phyloP scores from a whole-genome alignment of 1,140 invertebrate genomes.

The Platorchestia sp. region DNA sequence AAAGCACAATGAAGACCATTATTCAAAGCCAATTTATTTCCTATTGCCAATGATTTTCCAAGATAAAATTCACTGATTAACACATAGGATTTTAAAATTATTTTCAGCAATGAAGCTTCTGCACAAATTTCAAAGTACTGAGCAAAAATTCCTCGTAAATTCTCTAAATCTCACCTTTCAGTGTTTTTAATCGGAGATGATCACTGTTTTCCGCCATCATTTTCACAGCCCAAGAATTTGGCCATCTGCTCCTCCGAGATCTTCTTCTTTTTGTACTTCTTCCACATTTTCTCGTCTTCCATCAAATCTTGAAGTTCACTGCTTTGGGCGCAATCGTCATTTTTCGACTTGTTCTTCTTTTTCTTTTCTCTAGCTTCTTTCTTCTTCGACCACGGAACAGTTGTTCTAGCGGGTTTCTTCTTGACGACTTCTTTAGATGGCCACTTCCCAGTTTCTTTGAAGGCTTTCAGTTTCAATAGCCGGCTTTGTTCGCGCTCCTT shows the following conservation, averaged over 20 bases:
- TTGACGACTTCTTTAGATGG: conserved; percentile 77
- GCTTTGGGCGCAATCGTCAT: conserved; percentile 71
- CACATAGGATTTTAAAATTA: too few relatives aligned
- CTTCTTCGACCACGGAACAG: conserved; percentile 81
- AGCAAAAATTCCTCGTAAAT: background rate
- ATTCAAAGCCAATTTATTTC: too few relatives aligned
- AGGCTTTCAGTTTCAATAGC: conserved; percentile 80
- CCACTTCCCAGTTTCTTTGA: conserved; percentile 83
- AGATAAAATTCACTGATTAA: too few relatives aligned
- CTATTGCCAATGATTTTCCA: too few relatives aligned
- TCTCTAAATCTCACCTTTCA: background rate
- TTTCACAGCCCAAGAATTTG: conserved; percentile 62
- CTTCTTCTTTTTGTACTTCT: conserved; percentile 91
- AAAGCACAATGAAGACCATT: too few relatives aligned
- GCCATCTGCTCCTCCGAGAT: conserved; percentile 69
- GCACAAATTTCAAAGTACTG: too few relatives aligned
- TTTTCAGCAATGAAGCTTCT: too few relatives aligned
- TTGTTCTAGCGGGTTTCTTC: conserved; percentile 74
- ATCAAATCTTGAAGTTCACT: conserved; percentile 72
- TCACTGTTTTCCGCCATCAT: conserved; percentile 3
- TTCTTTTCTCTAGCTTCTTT: conserved; percentile 76
- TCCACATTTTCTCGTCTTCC: conserved; percentile 84
- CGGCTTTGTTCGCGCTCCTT: conserved; percentile 77
- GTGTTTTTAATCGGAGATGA: background rate
- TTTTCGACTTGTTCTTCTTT: conserved; percentile 74